Evolutionary conservation across 2,113 vertebrate genomes (phyloP), one percentile per base, ranked within the genome.

Genomic region (Sakesphorus luctuosus): DNA sequence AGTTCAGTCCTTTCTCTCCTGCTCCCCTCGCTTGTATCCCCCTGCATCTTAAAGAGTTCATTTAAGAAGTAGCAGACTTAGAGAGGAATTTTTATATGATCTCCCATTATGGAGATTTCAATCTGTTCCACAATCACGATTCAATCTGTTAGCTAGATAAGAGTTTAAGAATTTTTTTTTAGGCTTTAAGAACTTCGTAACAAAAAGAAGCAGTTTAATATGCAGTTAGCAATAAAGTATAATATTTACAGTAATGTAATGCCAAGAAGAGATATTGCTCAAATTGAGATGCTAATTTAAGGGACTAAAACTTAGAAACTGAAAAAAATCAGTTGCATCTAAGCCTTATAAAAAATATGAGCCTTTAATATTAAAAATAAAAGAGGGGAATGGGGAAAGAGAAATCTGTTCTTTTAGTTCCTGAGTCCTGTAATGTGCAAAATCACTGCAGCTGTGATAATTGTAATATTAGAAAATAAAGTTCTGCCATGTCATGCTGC

Each of bases 51-150:
- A 62, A 90, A 91, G 18, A 85, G 78, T 66, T 93, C 77, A 21
- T 91, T 82, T 85, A 66, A 84, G 71, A 46, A 91, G 36, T 53
- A 95, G 71, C 91, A 91, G 89, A 76, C 75, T 95, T 94, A 50
- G n/a, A 85, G 75, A 83, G 74, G 87, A 91, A 91, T 96, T 94
- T 82, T 94, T 71, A 87, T 89, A 85, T 47, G 58, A 76, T 94
- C 84, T 94, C 63, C 89, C 77, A 85, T 96, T 96, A 96, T 95
- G 96, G 96, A 95, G 90, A 94, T 96, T 95, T 94, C 96, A 97
- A 92, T 96, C 96, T 97, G 95, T 92, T 96, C 68, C 78, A 85
- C 82, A 85, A 69, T 93, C 90, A 88, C 3, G 79, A 87, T 73
- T 91, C 94, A 95, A 94, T 97, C 96, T 96, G 95, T 92, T 97